These are phyloP conservation scores for Heteromormyrus szaboi DNA, from an alignment of 2,797 vertebrate genomes.

Conservation along the genomic window DNA sequence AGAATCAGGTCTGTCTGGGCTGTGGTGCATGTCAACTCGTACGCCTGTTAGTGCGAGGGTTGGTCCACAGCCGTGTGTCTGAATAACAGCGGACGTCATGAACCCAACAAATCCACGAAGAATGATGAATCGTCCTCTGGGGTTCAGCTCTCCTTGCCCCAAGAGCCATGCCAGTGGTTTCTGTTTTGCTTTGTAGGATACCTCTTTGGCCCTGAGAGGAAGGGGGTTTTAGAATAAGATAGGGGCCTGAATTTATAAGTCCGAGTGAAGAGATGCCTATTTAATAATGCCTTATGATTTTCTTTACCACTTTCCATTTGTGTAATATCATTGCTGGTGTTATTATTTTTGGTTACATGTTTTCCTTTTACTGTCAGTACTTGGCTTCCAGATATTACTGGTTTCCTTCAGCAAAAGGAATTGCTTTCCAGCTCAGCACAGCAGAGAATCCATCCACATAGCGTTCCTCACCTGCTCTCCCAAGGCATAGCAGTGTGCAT, in stretches of 20 bases:
- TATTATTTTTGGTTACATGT: neutral
- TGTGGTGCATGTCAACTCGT: neutral
- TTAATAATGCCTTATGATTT: neutral
- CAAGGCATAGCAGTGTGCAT: neutral
- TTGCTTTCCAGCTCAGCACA: neutral
- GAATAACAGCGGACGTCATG: neutral
- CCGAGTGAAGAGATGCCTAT: neutral
- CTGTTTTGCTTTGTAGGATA: neutral
- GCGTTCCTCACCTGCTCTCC: neutral
- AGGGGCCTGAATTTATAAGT: neutral
- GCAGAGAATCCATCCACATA: neutral
- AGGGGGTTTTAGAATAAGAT: neutral
- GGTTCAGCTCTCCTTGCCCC: neutral
- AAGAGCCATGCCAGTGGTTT: neutral
- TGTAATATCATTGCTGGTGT: neutral
- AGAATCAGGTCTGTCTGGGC: neutral
- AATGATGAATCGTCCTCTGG: neutral
- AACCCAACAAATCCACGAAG: neutral
- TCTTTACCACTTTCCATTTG: neutral
- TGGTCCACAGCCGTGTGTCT: neutral
- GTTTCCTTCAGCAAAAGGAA: neutral
- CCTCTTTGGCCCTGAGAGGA: neutral
- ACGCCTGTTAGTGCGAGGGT: neutral
- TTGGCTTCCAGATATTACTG: neutral
- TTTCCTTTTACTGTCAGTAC: neutral